Percentiles rank a stretch among this genome's conserved stretches.
phyloP scores from a whole-genome alignment of 2,113 vertebrate genomes.

The Setophaga petechia region DNA sequence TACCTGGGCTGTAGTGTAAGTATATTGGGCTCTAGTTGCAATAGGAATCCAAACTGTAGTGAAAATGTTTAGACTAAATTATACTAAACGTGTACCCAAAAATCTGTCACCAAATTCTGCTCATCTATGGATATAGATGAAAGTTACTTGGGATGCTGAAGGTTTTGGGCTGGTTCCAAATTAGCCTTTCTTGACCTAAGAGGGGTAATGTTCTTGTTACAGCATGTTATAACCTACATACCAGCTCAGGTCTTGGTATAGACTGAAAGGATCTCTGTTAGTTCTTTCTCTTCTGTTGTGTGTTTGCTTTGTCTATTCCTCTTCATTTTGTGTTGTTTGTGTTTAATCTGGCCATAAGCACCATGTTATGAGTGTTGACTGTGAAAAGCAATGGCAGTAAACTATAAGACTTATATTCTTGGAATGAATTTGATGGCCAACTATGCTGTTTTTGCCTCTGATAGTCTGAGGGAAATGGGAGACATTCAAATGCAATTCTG shows the following conservation, averaged over 20 bases:
- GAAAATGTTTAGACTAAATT: neutral
- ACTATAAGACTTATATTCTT: neutral
- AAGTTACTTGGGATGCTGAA: neutral
- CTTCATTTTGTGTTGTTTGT: neutral
- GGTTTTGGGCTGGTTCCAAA: neutral
- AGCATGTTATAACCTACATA: neutral
- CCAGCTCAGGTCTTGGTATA: neutral
- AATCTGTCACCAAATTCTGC: neutral
- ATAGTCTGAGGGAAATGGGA: neutral
- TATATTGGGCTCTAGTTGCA: neutral
- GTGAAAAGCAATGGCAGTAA: slow-evolving; percentile 5
- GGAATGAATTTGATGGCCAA: neutral
- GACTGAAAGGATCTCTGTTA: neutral
- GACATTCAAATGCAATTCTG: neutral
- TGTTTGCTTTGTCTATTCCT: neutral
- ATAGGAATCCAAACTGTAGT: neutral
- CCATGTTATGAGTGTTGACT: neutral
- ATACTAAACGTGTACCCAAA: neutral
- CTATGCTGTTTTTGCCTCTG: slow-evolving; percentile 6
- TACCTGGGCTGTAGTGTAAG: neutral
- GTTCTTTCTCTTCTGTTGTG: neutral
- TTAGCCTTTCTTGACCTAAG: neutral
- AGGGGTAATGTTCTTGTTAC: neutral
- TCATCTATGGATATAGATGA: neutral
- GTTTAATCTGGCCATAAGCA: neutral